phyloP scores from a whole-genome alignment of 1,140 invertebrate genomes.

The Diprion similis region DNA sequence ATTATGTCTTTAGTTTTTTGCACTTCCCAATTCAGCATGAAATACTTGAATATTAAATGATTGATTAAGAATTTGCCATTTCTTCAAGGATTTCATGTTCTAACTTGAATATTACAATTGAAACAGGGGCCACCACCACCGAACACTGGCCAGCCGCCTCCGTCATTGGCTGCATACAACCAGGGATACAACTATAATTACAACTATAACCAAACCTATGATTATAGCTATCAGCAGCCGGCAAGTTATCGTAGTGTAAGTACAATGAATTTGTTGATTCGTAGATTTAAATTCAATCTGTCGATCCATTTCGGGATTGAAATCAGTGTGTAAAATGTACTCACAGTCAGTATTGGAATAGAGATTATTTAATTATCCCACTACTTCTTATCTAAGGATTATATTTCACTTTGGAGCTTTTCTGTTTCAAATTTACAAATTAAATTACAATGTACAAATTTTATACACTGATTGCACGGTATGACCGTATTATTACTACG shows the following conservation, averaged over 20 bases:
- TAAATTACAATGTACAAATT: neutral
- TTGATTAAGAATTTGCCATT: too few species aligned
- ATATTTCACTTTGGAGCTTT: too few species aligned
- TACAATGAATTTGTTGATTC: conserved; percentile 19
- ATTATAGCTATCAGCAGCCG: conserved; percentile 51
- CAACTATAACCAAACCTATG: conserved; percentile 50
- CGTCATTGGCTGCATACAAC: conserved; percentile 47
- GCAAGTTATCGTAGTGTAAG: conserved; percentile 57
- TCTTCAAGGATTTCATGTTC: too few species aligned
- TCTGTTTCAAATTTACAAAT: too few species aligned
- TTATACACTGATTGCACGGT: neutral
- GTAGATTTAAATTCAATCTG: neutral
- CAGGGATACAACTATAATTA: conserved; percentile 54
- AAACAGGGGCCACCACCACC: conserved; percentile 46
- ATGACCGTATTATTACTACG: neutral
- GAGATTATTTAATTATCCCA: too few species aligned
- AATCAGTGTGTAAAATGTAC: too few species aligned
- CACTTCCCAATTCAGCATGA: too few species aligned
- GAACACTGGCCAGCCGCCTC: conserved; percentile 54
- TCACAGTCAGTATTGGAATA: too few species aligned
- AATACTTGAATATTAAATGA: too few species aligned
- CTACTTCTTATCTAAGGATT: too few species aligned
- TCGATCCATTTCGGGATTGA: neutral
- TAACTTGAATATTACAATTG: too few species aligned
- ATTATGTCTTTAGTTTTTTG: too few species aligned